A percentile compares a stretch with the other conserved stretches of the same genome.
Conservation (phyloP, 2,888 invertebrate species). For the Bembecia ichneumoniformis region DNA sequence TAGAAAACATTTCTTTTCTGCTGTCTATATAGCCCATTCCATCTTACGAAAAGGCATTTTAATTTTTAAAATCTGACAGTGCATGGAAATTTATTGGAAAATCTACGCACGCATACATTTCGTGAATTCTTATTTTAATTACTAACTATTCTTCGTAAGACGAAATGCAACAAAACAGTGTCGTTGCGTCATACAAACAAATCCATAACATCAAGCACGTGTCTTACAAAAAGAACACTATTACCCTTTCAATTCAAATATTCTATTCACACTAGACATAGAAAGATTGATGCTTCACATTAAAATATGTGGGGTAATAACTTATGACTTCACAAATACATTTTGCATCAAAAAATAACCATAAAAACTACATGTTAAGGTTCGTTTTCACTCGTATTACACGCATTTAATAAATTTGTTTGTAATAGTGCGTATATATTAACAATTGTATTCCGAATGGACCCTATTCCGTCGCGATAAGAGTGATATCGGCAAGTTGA, state of each 20-base stretch:
- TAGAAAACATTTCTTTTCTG: no score
- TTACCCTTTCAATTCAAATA: constrained; percentile 48
- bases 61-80: no score
- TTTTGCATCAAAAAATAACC: constrained; percentile 5
- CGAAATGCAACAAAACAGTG: not conserved
- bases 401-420: constrained; percentile 13
- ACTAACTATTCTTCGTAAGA: no score
- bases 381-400: constrained; percentile 9
- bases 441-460: constrained; percentile 4
- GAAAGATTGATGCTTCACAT: constrained; percentile 49
- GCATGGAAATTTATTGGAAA: no score
- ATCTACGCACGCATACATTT: no score
- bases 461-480: constrained; percentile 16
- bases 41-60: no score
- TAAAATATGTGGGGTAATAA: constrained; percentile 45
- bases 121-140: no score
- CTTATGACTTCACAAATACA: constrained; percentile 21
- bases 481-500: constrained; percentile 15
- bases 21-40: no score
- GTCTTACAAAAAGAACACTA: constrained; percentile 33
- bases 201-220: constrained; percentile 26
- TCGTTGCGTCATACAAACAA: constrained; percentile 17
- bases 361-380: constrained; percentile 11
- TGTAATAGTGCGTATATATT: constrained; percentile 16
- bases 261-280: constrained; percentile 42